Percentiles rank a stretch among this genome's conserved stretches.
Evolutionary conservation across 92 coral and sea anemone genomes (phyloP).

Genomic region (Zoanthus sansibaricus): DNA sequence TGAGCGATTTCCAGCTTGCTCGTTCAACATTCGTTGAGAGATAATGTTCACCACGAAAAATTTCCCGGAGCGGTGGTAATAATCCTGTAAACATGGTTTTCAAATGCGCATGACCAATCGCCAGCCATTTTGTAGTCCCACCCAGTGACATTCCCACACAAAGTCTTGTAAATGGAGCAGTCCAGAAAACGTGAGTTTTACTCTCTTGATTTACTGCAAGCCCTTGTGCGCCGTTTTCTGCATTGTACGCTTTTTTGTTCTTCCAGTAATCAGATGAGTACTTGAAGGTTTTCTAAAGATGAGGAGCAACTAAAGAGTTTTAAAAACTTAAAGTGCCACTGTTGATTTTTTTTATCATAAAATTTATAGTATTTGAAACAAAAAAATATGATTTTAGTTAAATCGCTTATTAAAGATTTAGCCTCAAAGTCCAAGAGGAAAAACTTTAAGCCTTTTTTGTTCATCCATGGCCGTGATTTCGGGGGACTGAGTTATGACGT

Average conservation of each 20-base stretch:
- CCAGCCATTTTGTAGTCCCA: constrained; percentile 14
- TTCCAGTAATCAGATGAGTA: neutral
- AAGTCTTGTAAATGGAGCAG: constrained; percentile 11
- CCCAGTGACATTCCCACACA: constrained; percentile 6
- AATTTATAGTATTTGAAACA: no score
- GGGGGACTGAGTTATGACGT: no score
- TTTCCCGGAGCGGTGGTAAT: neutral
- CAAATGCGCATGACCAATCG: neutral
- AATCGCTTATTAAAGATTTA: no score
- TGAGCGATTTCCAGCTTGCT: constrained; percentile 12
- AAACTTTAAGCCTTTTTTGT: no score
- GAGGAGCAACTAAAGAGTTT: no score
- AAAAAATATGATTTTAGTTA: no score
- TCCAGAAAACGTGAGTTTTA: constrained; percentile 22
- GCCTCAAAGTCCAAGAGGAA: no score
- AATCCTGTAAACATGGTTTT: neutral
- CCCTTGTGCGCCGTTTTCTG: neutral
- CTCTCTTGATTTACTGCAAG: neutral
- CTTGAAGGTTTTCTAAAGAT: constrained; percentile 4
- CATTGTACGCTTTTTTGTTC: neutral
- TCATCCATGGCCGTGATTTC: no score
- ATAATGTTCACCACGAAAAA: neutral
- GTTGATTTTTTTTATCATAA: no score
- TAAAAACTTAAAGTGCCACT: no score
- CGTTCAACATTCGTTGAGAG: neutral